Evolutionary conservation across 2,113 vertebrate genomes (phyloP).

Genomic region (Glareola pratincola): DNA sequence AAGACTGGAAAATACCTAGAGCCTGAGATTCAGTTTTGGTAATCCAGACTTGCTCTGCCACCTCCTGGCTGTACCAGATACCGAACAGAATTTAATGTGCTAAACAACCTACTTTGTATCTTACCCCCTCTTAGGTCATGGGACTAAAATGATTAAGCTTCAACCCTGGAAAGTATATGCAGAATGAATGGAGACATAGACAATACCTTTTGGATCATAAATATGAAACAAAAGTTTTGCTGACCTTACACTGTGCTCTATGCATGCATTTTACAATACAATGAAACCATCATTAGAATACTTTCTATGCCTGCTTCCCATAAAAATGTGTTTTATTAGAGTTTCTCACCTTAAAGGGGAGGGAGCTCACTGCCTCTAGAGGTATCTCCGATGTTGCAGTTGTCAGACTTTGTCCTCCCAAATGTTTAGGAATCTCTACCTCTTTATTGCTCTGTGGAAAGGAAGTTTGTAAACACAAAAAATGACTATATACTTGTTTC

Average conservation of each 20-base stretch:
- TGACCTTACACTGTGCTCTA: background rate
- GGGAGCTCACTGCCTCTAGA: background rate
- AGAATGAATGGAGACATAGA: background rate
- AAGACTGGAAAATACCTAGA: background rate
- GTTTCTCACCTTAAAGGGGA: background rate
- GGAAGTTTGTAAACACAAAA: background rate
- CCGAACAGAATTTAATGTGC: background rate
- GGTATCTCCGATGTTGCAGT: background rate
- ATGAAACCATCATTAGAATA: background rate
- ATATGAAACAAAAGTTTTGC: background rate
- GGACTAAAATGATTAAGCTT: background rate
- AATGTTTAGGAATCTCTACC: background rate
- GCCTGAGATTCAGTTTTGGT: background rate
- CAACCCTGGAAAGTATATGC: background rate
- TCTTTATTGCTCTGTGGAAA: background rate
- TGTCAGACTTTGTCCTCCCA: background rate
- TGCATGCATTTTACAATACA: background rate
- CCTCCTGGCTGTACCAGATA: conserved; percentile 43
- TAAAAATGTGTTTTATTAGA: background rate
- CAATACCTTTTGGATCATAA: background rate
- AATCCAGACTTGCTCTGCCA: conserved; percentile 55
- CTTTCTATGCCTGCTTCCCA: background rate
- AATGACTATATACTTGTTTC: background rate
- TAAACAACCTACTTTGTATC: fast-evolving
- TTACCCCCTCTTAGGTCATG: background rate